phyloP scores from a whole-genome alignment of 2,888 invertebrate genomes.

The Doris montereyensis region DNA sequence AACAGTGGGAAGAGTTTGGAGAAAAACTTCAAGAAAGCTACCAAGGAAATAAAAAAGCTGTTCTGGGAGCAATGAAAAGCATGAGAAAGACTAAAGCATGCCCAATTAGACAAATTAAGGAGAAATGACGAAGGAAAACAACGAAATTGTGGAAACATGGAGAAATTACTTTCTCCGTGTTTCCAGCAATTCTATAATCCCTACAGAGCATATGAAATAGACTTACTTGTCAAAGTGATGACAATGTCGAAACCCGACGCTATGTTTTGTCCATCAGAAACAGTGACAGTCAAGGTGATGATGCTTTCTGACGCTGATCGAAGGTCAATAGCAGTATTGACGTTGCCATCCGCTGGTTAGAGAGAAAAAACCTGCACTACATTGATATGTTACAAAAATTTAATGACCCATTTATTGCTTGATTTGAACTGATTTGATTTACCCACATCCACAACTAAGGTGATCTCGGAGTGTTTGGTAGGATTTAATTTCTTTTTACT shows the following conservation, averaged over 20 bases:
- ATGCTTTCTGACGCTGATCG: slow-evolving; percentile 24
- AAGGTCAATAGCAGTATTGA: slow-evolving; percentile 36
- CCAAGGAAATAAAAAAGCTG: no score
- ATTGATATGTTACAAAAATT: no score
- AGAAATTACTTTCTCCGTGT: neutral
- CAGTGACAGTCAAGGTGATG: slow-evolving; percentile 36
- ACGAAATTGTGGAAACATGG: no score
- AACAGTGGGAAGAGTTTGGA: no score
- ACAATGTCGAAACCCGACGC: slow-evolving; percentile 36
- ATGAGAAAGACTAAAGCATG: neutral
- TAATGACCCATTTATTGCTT: no score
- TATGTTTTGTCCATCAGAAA: slow-evolving; percentile 37
- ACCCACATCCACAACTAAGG: no score
- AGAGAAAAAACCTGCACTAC: neutral
- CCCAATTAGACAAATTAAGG: neutral
- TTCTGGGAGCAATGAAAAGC: no score
- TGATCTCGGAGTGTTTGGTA: no score
- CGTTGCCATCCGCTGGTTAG: slow-evolving; percentile 33
- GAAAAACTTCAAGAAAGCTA: no score
- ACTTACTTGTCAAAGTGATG: slow-evolving; percentile 40
- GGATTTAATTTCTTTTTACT: no score
- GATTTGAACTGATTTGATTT: no score
- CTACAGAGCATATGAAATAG: no score
- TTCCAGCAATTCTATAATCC: neutral
- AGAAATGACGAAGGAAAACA: neutral